Evolutionary conservation across 1,140 invertebrate species (phyloP).

Genomic region (Saccostrea cuccullata): DNA sequence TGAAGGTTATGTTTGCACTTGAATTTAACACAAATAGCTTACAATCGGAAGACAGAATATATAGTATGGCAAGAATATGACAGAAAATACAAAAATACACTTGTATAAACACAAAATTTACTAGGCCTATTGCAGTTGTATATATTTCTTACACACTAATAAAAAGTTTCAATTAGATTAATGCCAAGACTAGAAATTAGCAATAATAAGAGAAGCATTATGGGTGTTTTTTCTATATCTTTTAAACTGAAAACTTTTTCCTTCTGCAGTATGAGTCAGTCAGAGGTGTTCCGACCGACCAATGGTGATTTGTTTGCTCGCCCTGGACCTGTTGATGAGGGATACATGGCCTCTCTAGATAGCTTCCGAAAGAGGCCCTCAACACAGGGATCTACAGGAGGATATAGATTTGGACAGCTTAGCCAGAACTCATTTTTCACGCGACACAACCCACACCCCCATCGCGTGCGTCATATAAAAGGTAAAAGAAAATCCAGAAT

Average conservation of each 20-base stretch:
- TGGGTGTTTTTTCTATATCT: neutral
- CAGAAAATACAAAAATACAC: no score
- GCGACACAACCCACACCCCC: slow-evolving; percentile 77
- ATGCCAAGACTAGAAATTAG: no score
- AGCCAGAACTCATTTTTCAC: slow-evolving; percentile 78
- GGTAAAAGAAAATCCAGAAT: slow-evolving; percentile 61
- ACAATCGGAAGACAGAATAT: neutral
- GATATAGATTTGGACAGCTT: slow-evolving; percentile 76
- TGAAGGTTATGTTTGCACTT: neutral
- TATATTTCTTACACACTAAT: no score
- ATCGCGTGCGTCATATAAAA: slow-evolving; percentile 76
- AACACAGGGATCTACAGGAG: slow-evolving; percentile 64
- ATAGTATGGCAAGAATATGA: no score
- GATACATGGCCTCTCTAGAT: slow-evolving; percentile 53
- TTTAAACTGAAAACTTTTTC: neutral
- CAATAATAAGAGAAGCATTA: no score
- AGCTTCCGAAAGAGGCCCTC: slow-evolving; percentile 66
- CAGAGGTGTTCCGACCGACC: slow-evolving; percentile 69
- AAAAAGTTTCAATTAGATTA: no score
- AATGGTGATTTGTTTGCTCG: slow-evolving; percentile 64
- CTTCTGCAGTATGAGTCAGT: slow-evolving; percentile 64
- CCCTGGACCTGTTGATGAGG: slow-evolving; percentile 60
- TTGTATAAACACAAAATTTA: no score
- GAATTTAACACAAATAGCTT: neutral
- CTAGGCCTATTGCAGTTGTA: no score